These are phyloP conservation scores for Drosophila nigromelanica DNA, from an alignment of 1,140 invertebrate genomes.

Conservation along the genomic window DNA sequence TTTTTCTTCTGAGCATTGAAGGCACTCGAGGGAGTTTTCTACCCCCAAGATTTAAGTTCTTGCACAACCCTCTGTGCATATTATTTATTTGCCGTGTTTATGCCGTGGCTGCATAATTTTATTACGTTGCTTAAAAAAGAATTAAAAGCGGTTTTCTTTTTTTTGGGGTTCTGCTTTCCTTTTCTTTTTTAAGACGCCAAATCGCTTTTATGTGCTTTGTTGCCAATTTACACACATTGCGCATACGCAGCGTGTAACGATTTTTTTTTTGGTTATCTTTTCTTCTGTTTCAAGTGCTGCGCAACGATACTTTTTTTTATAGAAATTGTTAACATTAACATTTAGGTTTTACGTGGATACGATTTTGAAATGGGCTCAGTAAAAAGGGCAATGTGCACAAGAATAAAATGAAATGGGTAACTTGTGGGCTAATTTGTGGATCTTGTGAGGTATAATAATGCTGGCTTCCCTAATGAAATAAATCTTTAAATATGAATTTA, in stretches of 20 bases:
- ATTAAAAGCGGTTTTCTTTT: slow-evolving; percentile 71
- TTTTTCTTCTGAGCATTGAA: slow-evolving; percentile 42
- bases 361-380: slow-evolving; percentile 41
- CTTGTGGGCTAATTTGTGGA: slow-evolving; percentile 23
- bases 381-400: slow-evolving; percentile 43
- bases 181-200: slow-evolving; percentile 52
- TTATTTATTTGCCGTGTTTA: slow-evolving; percentile 76
- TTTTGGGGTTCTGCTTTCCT: slow-evolving; percentile 29
- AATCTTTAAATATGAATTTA: no score
- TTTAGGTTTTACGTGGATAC: slow-evolving; percentile 55
- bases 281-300: neutral
- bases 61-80: slow-evolving; percentile 36
- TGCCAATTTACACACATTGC: slow-evolving; percentile 35
- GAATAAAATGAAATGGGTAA: neutral
- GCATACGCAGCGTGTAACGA: slow-evolving; percentile 39
- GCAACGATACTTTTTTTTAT: slow-evolving; percentile 35
- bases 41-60: neutral
- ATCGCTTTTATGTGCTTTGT: slow-evolving; percentile 72
- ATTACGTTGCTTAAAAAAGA: slow-evolving; percentile 82
- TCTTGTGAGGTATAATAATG: neutral
- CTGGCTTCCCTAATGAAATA: neutral
- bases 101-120: slow-evolving; percentile 73
- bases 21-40: slow-evolving; percentile 58
- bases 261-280: neutral
- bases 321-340: slow-evolving; percentile 71